Conservation (phyloP, 2,888 invertebrate genomes). For the Carcina quercana region DNA sequence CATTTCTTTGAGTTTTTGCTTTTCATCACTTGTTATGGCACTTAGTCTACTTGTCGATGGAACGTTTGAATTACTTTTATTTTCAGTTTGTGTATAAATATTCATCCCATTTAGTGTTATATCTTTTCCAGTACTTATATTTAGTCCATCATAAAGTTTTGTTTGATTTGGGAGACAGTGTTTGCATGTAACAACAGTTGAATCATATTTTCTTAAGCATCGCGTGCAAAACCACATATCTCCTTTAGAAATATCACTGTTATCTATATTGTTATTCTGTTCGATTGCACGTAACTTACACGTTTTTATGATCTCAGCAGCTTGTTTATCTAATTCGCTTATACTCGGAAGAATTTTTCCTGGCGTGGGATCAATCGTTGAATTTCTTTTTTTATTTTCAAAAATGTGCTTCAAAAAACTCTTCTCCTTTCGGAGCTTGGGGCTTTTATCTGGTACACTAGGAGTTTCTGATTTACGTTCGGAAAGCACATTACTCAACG, state of each 20-base stretch:
- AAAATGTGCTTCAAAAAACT: slow-evolving; percentile 70
- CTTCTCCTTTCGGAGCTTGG: slow-evolving; percentile 61
- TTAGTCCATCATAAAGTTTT: background rate
- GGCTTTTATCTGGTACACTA: slow-evolving; percentile 42
- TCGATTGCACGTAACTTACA: slow-evolving; percentile 39
- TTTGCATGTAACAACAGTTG: slow-evolving; percentile 39
- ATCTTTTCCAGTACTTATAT: slow-evolving; percentile 9
- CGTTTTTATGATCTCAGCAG: slow-evolving; percentile 81
- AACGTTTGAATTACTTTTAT: slow-evolving; percentile 9
- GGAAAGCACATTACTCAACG: slow-evolving; percentile 17
- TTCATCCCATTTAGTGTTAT: slow-evolving; percentile 21
- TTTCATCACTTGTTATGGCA: slow-evolving; percentile 47
- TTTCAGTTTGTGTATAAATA: slow-evolving; percentile 39
- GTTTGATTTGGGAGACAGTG: slow-evolving; percentile 32
- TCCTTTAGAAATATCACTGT: slow-evolving; percentile 3
- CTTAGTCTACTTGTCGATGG: slow-evolving; percentile 15
- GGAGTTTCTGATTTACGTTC: slow-evolving; percentile 41
- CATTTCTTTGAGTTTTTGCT: slow-evolving; percentile 79
- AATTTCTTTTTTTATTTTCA: slow-evolving; percentile 56
- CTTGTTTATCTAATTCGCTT: slow-evolving; percentile 86
- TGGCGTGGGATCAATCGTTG: slow-evolving; percentile 43
- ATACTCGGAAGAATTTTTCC: slow-evolving; percentile 81
- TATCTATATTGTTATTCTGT: slow-evolving; percentile 26
- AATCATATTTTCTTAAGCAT: slow-evolving; percentile 51
- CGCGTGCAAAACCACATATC: slow-evolving; percentile 47